Base-by-base conservation (phyloP, 2,888 invertebrate genomes). In the Leptopilina myrica region DNA sequence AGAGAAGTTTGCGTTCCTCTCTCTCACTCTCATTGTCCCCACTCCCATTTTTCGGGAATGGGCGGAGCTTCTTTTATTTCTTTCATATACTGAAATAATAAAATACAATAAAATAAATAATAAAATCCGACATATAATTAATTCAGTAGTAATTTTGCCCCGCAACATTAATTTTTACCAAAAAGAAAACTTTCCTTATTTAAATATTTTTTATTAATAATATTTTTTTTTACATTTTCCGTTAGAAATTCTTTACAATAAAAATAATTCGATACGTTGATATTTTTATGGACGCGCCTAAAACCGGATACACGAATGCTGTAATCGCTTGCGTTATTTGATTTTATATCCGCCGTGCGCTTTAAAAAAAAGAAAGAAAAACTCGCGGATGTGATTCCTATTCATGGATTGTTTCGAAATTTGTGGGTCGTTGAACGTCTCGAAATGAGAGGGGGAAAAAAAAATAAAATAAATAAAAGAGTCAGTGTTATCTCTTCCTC, bases 331-430 rank as follows among this genome's bases (percentile, higher is more conserved):
- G 20, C 15, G 26, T 11, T 26, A 49, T 5, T 69, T 14, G 73
- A 15, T 26, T 73, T 73, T 73, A 73, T 53, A 73, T 73, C 73
- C 69, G 69, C 69, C 14, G 53, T 14, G 69, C 12, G 49, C 33
- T 33, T 33, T 4, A 33, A 33, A 33, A 33, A 33, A 33, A 49
- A 49, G 11, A 49, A 49, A 49, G 11, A 43, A 53, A 69, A 53
- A 33, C 53, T 53, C 69, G 53, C 53, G 69, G 53, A 69, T 69
- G 69, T 69, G 49, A 69, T 53, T 53, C 69, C 73, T 73, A 40
- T 73, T 73, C 73, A 73, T 33, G 56, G 73, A 73, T 56, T 73
- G 53, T 73, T 73, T 73, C 73, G 26, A 73, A 49, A 53, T 73
- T 20, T 14, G 12, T 73, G 53, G 73, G 73, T 73, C 73, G 49